These are phyloP conservation scores for Physocephala rufipes DNA, from an alignment of 2,888 invertebrate genomes.

Conservation along the genomic window DNA sequence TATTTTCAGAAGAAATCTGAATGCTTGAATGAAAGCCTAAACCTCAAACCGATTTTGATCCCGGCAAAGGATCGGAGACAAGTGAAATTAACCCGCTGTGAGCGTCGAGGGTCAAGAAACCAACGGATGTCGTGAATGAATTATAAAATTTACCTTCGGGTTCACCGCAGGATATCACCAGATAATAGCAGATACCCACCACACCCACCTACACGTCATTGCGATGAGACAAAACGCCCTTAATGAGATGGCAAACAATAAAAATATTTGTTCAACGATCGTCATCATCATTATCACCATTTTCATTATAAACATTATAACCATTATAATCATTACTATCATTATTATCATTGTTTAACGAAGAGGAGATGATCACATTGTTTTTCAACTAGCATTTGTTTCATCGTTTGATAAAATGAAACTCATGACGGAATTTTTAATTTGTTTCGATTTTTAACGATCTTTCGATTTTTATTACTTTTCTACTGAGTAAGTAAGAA, in stretches of 20 bases:
- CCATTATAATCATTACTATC: too few relatives aligned
- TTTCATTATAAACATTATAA: too few relatives aligned
- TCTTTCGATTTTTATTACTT: background rate
- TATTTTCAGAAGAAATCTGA: conserved; percentile 30
- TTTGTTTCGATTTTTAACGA: too few relatives aligned
- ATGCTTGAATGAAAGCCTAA: conserved; percentile 3
- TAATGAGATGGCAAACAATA: background rate
- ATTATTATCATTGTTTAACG: too few relatives aligned
- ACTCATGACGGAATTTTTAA: too few relatives aligned
- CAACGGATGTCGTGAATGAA: conserved; percentile 6
- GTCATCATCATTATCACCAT: too few relatives aligned
- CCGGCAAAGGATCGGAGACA: background rate
- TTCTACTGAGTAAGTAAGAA: conserved; percentile 1
- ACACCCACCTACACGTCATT: conserved; percentile 9
- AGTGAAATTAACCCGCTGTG: conserved; percentile 30
- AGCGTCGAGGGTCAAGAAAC: conserved; percentile 2
- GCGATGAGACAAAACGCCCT: background rate
- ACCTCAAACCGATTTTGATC: conserved; percentile 5
- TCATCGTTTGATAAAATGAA: too few relatives aligned
- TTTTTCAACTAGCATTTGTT: too few relatives aligned
- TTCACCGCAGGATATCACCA: conserved; percentile 31
- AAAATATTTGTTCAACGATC: background rate
- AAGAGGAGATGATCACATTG: too few relatives aligned
- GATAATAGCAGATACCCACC: too few relatives aligned
- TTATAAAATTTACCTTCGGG: conserved; percentile 4